Evolutionary conservation across 2,797 vertebrate species (phyloP).

Genomic region (Pachyuromys duprasi): DNA sequence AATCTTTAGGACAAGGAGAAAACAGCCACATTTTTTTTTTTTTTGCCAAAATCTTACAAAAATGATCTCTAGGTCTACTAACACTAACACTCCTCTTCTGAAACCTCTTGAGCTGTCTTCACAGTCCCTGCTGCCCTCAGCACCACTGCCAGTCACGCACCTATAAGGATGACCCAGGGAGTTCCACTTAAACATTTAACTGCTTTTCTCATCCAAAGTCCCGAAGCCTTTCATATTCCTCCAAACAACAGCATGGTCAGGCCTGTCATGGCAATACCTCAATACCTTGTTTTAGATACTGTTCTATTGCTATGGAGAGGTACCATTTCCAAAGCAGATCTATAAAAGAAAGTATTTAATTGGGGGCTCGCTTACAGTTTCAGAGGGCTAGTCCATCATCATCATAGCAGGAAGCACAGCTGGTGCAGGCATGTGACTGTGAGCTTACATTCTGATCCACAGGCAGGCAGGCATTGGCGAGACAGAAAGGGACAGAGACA

Average conservation of each 20-base stretch:
- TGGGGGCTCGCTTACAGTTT: neutral
- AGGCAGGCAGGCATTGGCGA: neutral
- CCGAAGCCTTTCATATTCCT: neutral
- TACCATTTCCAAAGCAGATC: neutral
- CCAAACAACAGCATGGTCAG: neutral
- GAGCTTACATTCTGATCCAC: neutral
- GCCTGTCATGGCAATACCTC: neutral
- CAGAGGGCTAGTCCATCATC: neutral
- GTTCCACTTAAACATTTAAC: neutral
- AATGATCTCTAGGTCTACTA: neutral
- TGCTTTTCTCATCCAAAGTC: neutral
- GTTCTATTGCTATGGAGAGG: neutral
- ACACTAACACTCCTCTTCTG: neutral
- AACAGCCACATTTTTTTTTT: neutral
- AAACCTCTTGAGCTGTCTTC: neutral
- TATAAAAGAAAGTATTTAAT: neutral
- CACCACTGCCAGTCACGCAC: neutral
- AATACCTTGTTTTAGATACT: neutral
- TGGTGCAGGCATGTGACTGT: neutral
- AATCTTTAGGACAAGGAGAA: neutral
- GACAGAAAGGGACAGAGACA: neutral
- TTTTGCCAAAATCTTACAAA: neutral
- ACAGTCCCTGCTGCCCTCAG: neutral
- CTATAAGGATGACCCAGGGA: neutral
- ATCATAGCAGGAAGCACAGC: neutral